Conservation (phyloP, 1,140 invertebrate genomes). For the Papilio helenus region DNA sequence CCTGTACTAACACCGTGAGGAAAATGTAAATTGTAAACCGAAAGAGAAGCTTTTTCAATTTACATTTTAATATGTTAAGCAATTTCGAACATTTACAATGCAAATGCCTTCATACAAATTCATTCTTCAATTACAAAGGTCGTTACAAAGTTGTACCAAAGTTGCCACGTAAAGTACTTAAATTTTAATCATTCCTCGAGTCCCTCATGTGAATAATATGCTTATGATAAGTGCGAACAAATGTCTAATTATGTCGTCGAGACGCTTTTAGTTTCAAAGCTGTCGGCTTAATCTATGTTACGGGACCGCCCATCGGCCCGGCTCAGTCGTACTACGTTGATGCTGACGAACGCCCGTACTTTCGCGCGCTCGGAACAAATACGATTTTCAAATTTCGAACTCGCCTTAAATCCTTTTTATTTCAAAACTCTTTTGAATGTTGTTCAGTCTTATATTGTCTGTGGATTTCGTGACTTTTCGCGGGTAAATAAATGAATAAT, state of each 20-base stretch:
- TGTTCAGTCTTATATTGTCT: not conserved
- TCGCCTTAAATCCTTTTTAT: slow-evolving; percentile 37
- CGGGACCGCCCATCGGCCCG: slow-evolving; percentile 33
- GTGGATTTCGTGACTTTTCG: slow-evolving; percentile 12
- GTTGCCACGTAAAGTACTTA: slow-evolving; percentile 1
- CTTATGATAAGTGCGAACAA: slow-evolving; percentile 33
- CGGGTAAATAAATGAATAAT: slow-evolving; percentile 23
- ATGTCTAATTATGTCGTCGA: slow-evolving; percentile 36
- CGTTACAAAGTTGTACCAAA: slow-evolving; percentile 23
- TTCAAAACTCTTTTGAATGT: slow-evolving; percentile 16
- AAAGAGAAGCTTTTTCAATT: slow-evolving; percentile 18
- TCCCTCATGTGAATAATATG: slow-evolving; percentile 24
- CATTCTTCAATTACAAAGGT: slow-evolving; percentile 18
- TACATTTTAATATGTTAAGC: not conserved
- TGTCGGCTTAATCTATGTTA: slow-evolving; percentile 37
- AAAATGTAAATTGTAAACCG: not conserved
- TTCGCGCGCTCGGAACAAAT: slow-evolving; percentile 37
- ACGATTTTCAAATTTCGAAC: slow-evolving; percentile 69
- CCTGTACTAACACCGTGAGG: not conserved
- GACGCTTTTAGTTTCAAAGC: slow-evolving; percentile 36
- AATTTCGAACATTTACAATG: not conserved
- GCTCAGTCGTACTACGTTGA: slow-evolving; percentile 50
- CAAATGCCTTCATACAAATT: slow-evolving; percentile 22
- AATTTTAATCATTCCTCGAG: slow-evolving; percentile 18
- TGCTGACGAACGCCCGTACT: slow-evolving; percentile 43